These are phyloP conservation scores for Sus cebifrons DNA, from an alignment of 2,797 vertebrate species.

Conservation along the genomic window DNA sequence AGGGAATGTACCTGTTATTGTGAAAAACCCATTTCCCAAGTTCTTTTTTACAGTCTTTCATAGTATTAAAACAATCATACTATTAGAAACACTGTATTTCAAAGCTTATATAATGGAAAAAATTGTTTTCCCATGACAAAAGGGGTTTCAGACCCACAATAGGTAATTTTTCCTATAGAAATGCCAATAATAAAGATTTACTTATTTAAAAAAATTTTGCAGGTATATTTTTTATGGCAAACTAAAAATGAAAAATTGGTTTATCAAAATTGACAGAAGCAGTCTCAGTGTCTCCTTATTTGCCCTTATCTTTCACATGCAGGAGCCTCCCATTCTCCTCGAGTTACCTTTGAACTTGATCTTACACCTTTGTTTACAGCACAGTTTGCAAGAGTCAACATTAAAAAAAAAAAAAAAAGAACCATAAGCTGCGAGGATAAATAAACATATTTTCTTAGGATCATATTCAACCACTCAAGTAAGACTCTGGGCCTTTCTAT, in stretches of 20 bases:
- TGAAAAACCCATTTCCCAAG: conserved; percentile 32
- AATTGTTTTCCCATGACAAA: neutral
- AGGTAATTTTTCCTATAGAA: conserved; percentile 58
- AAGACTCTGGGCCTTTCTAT: neutral
- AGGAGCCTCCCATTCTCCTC: conserved; percentile 16
- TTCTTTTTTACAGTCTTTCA: conserved; percentile 46
- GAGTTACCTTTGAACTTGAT: conserved; percentile 45
- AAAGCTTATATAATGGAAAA: conserved; percentile 47
- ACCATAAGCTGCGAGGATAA: neutral
- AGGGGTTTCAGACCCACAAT: neutral
- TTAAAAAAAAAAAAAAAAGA: neutral
- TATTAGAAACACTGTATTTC: conserved; percentile 56
- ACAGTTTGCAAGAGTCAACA: neutral
- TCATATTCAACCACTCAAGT: neutral
- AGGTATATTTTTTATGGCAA: neutral
- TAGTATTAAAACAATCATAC: conserved; percentile 23
- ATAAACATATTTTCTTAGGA: neutral
- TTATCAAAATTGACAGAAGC: conserved; percentile 52
- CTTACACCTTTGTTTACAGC: neutral
- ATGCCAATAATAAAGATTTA: conserved; percentile 62
- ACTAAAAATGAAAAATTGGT: conserved; percentile 64
- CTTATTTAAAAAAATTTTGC: conserved; percentile 66
- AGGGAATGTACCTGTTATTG: neutral
- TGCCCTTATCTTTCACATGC: neutral
- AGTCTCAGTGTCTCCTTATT: conserved; percentile 29